Evolutionary conservation across 2,797 vertebrate species (phyloP).

Genomic region (Steatocranus sp.): DNA sequence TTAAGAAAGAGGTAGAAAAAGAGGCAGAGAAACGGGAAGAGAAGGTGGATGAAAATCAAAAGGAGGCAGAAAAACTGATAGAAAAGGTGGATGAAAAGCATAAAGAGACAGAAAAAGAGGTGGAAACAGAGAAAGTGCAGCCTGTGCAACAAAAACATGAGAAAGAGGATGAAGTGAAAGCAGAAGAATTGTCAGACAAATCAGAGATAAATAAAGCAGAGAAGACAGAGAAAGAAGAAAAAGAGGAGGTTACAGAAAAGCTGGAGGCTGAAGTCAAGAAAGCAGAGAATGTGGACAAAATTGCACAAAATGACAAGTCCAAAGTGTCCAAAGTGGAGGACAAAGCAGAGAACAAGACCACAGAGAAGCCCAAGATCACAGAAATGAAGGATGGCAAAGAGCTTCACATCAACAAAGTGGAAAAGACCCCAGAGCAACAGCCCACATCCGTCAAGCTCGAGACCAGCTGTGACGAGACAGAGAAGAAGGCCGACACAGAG

Average conservation of each 20-base stretch:
- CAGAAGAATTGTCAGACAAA: slow-evolving; percentile 15
- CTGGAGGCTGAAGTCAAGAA: slow-evolving; percentile 15
- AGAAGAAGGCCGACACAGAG: slow-evolving; percentile 20
- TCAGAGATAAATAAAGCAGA: slow-evolving; percentile 9
- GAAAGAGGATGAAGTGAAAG: slow-evolving; percentile 3
- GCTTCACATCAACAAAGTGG: slow-evolving; percentile 3
- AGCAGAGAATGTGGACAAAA: slow-evolving; percentile 11
- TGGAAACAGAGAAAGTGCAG: slow-evolving; percentile 16
- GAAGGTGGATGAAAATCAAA: neutral
- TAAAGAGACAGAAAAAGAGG: neutral
- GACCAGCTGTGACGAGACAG: neutral
- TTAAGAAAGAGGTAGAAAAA: slow-evolving; percentile 26
- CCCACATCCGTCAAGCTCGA: slow-evolving; percentile 1
- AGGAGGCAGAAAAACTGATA: neutral
- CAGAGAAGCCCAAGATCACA: slow-evolving; percentile 23
- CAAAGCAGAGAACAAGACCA: slow-evolving; percentile 1
- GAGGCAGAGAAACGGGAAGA: neutral
- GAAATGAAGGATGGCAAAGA: slow-evolving; percentile 35
- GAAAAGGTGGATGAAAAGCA: slow-evolving; percentile 26
- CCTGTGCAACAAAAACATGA: slow-evolving; percentile 4
- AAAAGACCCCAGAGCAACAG: slow-evolving; percentile 44
- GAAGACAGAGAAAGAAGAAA: neutral
- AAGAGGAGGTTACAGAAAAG: neutral
- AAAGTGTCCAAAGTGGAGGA: neutral
- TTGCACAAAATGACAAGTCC: slow-evolving; percentile 13